Percentiles rank a stretch among this genome's conserved stretches.
Conservation (phyloP, 92 coral and sea anemone genomes). For the Parazoanthus atlanticus region DNA sequence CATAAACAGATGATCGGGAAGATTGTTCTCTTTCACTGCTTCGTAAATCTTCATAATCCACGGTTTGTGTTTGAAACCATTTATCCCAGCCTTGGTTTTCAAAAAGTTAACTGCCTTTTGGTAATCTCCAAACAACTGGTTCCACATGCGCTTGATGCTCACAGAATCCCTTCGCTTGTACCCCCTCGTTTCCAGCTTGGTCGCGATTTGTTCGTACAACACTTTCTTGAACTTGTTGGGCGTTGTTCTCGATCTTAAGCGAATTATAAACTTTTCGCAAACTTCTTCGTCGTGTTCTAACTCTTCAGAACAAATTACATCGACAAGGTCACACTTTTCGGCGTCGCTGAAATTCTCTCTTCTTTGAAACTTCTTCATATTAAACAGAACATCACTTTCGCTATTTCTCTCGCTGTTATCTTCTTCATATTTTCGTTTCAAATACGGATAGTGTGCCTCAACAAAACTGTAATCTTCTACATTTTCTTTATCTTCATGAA, state of each 20-base stretch:
- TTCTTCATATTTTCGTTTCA: slow-evolving; percentile 39
- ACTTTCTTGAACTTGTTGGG: slow-evolving; percentile 44
- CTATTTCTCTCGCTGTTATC: slow-evolving; percentile 28
- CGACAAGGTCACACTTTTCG: slow-evolving; percentile 35
- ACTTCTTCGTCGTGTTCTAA: slow-evolving; percentile 28
- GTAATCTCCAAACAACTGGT: slow-evolving; percentile 40
- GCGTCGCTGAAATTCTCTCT: slow-evolving; percentile 44
- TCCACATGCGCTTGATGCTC: slow-evolving; percentile 42
- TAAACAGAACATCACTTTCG: neutral
- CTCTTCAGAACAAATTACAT: slow-evolving; percentile 34
- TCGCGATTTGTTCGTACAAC: slow-evolving; percentile 34
- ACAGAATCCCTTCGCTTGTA: slow-evolving; percentile 40
- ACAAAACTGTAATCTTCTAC: slow-evolving; percentile 31
- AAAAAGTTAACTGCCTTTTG: slow-evolving; percentile 47
- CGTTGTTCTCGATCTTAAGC: slow-evolving; percentile 41
- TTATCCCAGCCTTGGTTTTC: slow-evolving; percentile 42
- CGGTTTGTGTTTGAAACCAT: slow-evolving; percentile 38
- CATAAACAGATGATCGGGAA: slow-evolving; percentile 25
- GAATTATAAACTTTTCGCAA: slow-evolving; percentile 35
- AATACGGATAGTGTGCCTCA: slow-evolving; percentile 25
- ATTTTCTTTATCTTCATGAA: slow-evolving; percentile 42
- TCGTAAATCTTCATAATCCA: slow-evolving; percentile 44
- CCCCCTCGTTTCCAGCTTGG: slow-evolving; percentile 28
- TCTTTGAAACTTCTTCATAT: slow-evolving; percentile 30
- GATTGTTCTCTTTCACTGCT: slow-evolving; percentile 35